Conservation (phyloP, 2,888 invertebrate genomes). For the Xylocampa areola region DNA sequence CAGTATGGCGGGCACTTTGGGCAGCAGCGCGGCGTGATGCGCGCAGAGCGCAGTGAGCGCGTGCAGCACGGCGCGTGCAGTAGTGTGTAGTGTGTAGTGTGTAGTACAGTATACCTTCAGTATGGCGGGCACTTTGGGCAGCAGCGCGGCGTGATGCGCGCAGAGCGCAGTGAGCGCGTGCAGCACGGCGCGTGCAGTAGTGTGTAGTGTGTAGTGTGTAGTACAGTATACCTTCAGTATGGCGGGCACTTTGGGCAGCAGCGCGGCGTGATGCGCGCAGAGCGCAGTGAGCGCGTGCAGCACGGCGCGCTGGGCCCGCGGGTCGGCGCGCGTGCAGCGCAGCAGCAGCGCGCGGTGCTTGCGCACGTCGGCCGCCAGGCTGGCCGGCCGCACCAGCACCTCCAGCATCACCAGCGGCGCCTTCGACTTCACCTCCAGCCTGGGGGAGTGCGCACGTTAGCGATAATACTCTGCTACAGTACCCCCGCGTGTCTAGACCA, state of each 20-base stretch:
- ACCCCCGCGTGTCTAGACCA: no score
- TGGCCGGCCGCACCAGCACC: constrained; percentile 93
- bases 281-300: constrained; percentile 98
- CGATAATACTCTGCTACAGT: no score
- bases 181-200: no score
- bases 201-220: neutral
- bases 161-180: no score
- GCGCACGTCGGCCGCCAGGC: constrained; percentile 92
- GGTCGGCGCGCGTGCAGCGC: constrained; percentile 94
- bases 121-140: no score
- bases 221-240: constrained; percentile 93
- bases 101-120: no score
- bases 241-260: constrained; percentile 96
- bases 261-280: constrained; percentile 93
- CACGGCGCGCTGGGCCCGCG: constrained; percentile 96
- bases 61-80: no score
- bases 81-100: neutral
- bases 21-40: no score
- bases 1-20: no score
- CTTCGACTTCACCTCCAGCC: constrained; percentile 97
- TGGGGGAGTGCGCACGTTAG: no score
- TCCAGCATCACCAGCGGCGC: constrained; percentile 98
- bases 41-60: no score
- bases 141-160: no score
- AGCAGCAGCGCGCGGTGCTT: constrained; percentile 94